These are phyloP conservation scores for Octopus sinensis DNA, from an alignment of 1,140 invertebrate genomes.

Conservation along the genomic window DNA sequence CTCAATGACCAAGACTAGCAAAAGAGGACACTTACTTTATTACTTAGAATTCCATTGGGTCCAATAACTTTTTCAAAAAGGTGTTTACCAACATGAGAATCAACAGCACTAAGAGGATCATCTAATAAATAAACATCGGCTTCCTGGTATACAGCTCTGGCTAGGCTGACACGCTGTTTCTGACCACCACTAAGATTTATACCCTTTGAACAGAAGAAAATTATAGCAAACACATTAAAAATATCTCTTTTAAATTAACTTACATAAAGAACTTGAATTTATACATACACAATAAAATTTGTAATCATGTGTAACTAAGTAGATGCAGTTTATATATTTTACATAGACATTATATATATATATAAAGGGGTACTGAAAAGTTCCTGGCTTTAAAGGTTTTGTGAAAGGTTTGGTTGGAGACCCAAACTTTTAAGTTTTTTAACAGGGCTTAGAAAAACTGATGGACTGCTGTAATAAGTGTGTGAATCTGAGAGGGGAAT, in stretches of 20 bases:
- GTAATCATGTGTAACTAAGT: too few relatives aligned
- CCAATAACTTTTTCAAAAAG: slow-evolving; percentile 59
- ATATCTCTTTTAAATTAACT: too few relatives aligned
- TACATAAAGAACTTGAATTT: background rate
- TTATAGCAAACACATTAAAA: background rate
- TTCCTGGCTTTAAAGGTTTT: too few relatives aligned
- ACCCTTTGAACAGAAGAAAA: slow-evolving; percentile 33
- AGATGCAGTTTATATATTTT: too few relatives aligned
- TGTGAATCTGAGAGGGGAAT: too few relatives aligned
- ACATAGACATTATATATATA: too few relatives aligned
- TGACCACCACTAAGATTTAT: slow-evolving; percentile 60
- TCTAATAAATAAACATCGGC: slow-evolving; percentile 73
- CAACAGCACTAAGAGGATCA: slow-evolving; percentile 61
- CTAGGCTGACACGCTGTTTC: slow-evolving; percentile 60
- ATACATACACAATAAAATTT: background rate
- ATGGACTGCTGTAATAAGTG: too few relatives aligned
- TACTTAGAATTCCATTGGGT: slow-evolving; percentile 62
- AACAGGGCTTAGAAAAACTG: too few relatives aligned
- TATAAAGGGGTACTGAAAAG: too few relatives aligned
- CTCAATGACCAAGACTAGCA: background rate
- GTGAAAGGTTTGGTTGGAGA: too few relatives aligned
- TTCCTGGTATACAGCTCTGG: slow-evolving; percentile 59
- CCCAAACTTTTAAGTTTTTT: too few relatives aligned
- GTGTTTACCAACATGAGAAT: slow-evolving; percentile 60
- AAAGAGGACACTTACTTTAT: slow-evolving; percentile 40